A percentile compares a stretch with the other conserved stretches of the same genome.
phyloP scores from a whole-genome alignment of 2,797 vertebrate species.

The Typhlichthys eigenmanni region DNA sequence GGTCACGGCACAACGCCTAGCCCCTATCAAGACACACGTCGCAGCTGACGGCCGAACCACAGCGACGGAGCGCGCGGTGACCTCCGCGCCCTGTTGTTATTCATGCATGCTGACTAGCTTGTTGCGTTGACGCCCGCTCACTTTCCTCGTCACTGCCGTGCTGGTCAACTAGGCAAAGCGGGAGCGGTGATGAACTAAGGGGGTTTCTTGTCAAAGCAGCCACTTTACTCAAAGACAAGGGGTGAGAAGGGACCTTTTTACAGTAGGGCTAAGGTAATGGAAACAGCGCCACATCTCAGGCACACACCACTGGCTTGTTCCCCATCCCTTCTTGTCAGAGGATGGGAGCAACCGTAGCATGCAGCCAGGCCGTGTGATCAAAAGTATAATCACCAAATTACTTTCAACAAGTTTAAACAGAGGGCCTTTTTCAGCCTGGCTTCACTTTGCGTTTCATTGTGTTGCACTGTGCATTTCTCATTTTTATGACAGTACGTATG shows the following conservation, averaged over 20 bases:
- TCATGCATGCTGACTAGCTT: constrained; percentile 59
- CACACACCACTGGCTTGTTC: constrained; percentile 8
- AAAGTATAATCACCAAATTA: not conserved
- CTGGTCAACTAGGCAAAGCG: constrained; percentile 62
- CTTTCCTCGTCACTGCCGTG: constrained; percentile 44
- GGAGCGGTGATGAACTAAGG: constrained; percentile 47
- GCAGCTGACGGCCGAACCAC: constrained; percentile 65
- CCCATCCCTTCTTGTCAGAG: constrained; percentile 1
- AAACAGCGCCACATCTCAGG: constrained; percentile 24
- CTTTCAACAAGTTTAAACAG: not conserved
- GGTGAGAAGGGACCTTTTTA: constrained; percentile 7
- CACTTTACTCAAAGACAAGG: constrained; percentile 36
- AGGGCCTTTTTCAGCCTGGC: not conserved
- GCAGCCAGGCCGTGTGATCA: not conserved
- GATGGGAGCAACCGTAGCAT: constrained; percentile 9
- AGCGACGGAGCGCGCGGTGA: constrained; percentile 55
- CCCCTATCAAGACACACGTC: constrained; percentile 64
- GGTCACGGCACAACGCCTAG: constrained; percentile 64
- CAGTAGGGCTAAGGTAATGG: constrained; percentile 17
- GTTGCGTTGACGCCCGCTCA: constrained; percentile 48
- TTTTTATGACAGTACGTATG: constrained; percentile 5
- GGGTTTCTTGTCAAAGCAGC: constrained; percentile 46
- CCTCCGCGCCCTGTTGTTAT: constrained; percentile 61
- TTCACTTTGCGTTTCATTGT: constrained; percentile 21
- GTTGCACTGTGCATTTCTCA: constrained; percentile 13